These are phyloP conservation scores for Salarias fasciatus DNA, from an alignment of 2,797 vertebrate species.

Conservation along the genomic window DNA sequence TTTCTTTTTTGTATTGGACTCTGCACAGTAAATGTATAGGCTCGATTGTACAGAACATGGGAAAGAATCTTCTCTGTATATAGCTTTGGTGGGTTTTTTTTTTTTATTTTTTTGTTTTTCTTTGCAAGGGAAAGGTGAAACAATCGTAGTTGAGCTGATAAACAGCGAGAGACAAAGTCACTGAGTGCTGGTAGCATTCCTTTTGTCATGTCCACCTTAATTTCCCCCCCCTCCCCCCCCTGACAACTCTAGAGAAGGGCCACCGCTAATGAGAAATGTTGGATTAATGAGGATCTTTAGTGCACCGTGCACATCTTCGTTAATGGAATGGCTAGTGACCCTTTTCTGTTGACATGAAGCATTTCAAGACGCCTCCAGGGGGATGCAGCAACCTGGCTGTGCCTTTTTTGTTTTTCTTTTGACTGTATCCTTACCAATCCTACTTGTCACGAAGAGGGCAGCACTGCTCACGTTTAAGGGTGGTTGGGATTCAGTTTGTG, in stretches of 20 bases:
- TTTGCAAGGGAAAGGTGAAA: conserved; percentile 67
- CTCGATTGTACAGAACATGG: conserved; percentile 84
- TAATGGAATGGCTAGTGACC: conserved; percentile 46
- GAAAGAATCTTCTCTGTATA: conserved; percentile 81
- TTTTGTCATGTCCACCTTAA: conserved; percentile 48
- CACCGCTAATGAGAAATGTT: conserved; percentile 46
- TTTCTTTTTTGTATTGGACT: conserved; percentile 68
- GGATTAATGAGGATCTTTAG: conserved; percentile 39
- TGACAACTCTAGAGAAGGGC: conserved; percentile 51
- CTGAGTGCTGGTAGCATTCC: conserved; percentile 66
- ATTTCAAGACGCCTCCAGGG: conserved; percentile 54
- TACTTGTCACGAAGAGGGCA: conserved; percentile 65
- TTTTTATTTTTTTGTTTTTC: conserved; percentile 23
- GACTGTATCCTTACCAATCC: conserved; percentile 59
- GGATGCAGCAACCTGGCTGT: conserved; percentile 78
- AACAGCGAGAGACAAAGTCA: conserved; percentile 46
- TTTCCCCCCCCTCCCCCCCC: conserved; percentile 24
- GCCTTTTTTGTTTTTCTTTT: conserved; percentile 71
- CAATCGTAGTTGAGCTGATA: conserved; percentile 47
- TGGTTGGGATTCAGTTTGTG: conserved; percentile 80
- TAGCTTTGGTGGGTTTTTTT: conserved; percentile 63
- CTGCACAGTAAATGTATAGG: conserved; percentile 84
- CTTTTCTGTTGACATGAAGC: conserved; percentile 55
- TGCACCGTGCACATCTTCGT: conserved; percentile 36
- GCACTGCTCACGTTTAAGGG: conserved; percentile 77